phyloP scores from a whole-genome alignment of 2,797 vertebrate species.

The Ctenochaetus hawaiiensis region DNA sequence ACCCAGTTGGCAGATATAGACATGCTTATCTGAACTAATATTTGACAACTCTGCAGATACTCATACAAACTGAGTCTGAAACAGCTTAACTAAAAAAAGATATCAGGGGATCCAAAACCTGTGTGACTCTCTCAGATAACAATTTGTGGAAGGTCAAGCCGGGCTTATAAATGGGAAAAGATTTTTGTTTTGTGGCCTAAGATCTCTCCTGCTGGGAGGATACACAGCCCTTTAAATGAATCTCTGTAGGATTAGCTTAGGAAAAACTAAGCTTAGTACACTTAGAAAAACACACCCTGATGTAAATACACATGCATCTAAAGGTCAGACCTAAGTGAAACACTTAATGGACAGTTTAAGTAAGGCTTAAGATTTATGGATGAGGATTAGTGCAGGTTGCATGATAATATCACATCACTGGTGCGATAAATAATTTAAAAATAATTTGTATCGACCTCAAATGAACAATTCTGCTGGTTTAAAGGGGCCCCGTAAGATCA shows the following conservation, averaged over 20 bases:
- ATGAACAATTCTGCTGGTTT: no score
- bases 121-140: conserved; percentile 45
- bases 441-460: no score
- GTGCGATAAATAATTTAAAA: no score
- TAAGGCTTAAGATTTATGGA: conserved; percentile 14
- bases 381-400: neutral
- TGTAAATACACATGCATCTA: neutral
- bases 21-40: neutral
- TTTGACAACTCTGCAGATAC: conserved; percentile 13
- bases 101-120: conserved; percentile 11
- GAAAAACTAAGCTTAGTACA: neutral
- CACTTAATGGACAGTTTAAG: neutral
- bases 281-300: neutral
- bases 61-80: conserved; percentile 21
- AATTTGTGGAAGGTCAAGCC: conserved; percentile 35
- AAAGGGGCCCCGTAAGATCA: no score
- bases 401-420: no score
- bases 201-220: conserved; percentile 29
- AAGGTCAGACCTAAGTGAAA: neutral
- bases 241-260: conserved; percentile 10
- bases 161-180: conserved; percentile 28
- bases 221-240: neutral
- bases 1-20: neutral
- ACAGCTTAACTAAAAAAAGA: neutral
- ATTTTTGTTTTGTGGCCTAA: conserved; percentile 6